Percentiles rank a stretch among this genome's conserved stretches.
phyloP scores from a whole-genome alignment of 2,113 vertebrate species.

The Peromyscus californicus region DNA sequence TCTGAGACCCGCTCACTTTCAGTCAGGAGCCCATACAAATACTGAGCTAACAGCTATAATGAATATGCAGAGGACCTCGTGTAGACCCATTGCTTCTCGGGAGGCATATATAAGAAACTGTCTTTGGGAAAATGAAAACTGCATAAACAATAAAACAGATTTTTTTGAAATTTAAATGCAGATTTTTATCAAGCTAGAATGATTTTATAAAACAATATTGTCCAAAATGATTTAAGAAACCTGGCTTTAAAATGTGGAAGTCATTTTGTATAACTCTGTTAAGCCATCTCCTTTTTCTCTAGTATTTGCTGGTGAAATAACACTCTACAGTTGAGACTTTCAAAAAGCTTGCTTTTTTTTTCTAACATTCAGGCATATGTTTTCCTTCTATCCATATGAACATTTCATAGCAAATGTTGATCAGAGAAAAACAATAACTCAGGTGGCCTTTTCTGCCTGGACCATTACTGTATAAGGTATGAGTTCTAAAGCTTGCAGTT shows the following conservation, averaged over 20 bases:
- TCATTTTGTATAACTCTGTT: not conserved
- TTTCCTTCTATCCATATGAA: not conserved
- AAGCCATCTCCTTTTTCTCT: not conserved
- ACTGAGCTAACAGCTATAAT: not conserved
- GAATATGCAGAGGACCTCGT: not conserved
- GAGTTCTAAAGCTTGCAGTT: conserved; percentile 86
- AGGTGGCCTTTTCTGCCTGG: not conserved
- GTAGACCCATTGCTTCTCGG: not conserved
- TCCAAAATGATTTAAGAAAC: not conserved
- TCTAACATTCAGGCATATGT: not conserved
- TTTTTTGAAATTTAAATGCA: conserved; percentile 30
- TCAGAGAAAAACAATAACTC: not conserved
- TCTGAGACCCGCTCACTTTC: not conserved
- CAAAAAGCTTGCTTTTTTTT: conserved; percentile 24
- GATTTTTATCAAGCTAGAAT: not conserved
- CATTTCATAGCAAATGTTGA: not conserved
- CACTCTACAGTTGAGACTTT: conserved; percentile 56
- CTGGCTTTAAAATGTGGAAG: not conserved
- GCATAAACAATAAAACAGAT: not conserved
- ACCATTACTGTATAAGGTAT: conserved; percentile 24
- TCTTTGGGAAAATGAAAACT: not conserved
- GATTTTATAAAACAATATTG: conserved; percentile 35
- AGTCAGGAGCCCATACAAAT: not conserved
- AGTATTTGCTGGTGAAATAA: conserved; percentile 59
- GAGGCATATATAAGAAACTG: not conserved